Percentiles rank a stretch among this genome's conserved stretches.
phyloP scores from a whole-genome alignment of 2,888 invertebrate species.

The Limnephilus lunatus region DNA sequence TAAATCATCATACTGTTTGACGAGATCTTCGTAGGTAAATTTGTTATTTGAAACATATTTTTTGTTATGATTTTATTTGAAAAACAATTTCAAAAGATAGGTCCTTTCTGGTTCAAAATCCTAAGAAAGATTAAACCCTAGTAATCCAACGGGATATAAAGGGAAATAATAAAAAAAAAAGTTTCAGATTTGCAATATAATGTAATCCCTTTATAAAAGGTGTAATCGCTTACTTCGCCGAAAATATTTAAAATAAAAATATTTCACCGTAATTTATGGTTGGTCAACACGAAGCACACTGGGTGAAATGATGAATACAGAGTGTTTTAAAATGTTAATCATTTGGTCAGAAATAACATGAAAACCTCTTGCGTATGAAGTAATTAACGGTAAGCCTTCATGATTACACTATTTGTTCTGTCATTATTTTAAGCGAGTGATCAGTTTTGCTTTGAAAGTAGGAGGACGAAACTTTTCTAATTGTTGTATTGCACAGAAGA shows the following conservation, averaged over 20 bases:
- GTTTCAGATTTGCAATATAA: not conserved
- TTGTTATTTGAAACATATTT: not conserved
- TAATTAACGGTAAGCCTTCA: too few relatives aligned
- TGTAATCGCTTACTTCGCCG: not conserved
- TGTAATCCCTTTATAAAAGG: not conserved
- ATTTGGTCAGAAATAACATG: too few relatives aligned
- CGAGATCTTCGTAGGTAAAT: not conserved
- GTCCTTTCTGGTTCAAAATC: not conserved
- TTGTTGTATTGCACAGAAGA: too few relatives aligned
- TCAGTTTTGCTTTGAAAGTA: too few relatives aligned
- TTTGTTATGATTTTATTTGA: not conserved
- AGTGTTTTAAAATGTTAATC: too few relatives aligned
- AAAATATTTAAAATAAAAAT: not conserved
- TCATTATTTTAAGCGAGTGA: too few relatives aligned
- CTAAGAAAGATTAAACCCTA: not conserved
- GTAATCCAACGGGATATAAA: not conserved
- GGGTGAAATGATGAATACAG: not conserved
- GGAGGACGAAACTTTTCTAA: too few relatives aligned
- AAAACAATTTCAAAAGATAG: not conserved
- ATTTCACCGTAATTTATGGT: too few relatives aligned
- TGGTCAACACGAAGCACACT: not conserved
- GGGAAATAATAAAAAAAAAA: not conserved
- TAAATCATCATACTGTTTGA: too few relatives aligned
- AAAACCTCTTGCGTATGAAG: too few relatives aligned
- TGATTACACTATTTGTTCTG: too few relatives aligned